These are phyloP conservation scores for Phrixothrix hirtus DNA, from an alignment of 2,888 invertebrate species.

Conservation along the genomic window DNA sequence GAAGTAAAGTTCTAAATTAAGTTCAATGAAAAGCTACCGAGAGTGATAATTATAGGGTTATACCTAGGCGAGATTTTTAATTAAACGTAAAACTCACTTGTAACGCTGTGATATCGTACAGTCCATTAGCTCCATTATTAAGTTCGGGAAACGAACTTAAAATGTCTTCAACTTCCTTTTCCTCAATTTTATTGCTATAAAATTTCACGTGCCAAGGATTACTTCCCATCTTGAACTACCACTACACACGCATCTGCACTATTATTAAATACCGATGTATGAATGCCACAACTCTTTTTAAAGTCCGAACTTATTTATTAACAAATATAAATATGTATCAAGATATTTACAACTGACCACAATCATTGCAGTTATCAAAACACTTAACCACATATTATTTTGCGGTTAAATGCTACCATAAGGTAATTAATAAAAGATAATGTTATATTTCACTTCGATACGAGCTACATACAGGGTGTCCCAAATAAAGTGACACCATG, in stretches of 20 bases:
- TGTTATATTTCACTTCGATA: too few relatives aligned
- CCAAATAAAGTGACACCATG: too few relatives aligned
- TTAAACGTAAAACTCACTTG: too few relatives aligned
- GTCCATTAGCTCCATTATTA: constrained; percentile 29
- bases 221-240: constrained; percentile 13
- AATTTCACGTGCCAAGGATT: constrained; percentile 14
- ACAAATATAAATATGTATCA: neutral
- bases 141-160: constrained; percentile 34
- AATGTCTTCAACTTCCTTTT: constrained; percentile 21
- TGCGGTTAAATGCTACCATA: too few relatives aligned
- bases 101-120: constrained; percentile 34
- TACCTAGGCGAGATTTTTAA: too few relatives aligned
- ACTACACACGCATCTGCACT: constrained; percentile 1
- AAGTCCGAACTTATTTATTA: too few relatives aligned
- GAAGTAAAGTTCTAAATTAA: too few relatives aligned
- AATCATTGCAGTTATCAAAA: constrained; percentile 5
- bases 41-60: too few relatives aligned
- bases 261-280: neutral
- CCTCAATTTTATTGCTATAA: constrained; percentile 7
- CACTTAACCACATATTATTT: constrained; percentile 5
- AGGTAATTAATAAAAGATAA: too few relatives aligned
- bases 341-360: neutral
- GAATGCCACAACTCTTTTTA: too few relatives aligned
- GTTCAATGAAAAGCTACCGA: too few relatives aligned
- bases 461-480: too few relatives aligned